phyloP scores from a whole-genome alignment of 2,113 vertebrate genomes.

The Labeo catla region DNA sequence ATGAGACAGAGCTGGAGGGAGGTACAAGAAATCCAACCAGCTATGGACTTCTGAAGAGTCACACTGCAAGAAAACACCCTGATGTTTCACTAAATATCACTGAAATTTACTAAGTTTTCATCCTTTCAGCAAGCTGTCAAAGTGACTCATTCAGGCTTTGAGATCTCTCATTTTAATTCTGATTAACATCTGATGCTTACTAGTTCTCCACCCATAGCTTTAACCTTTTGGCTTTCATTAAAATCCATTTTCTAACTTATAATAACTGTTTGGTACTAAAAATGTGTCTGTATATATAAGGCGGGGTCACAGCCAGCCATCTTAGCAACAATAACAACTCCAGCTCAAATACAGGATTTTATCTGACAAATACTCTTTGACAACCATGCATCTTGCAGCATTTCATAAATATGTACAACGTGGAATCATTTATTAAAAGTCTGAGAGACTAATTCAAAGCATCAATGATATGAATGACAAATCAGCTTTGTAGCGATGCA shows the following conservation, averaged over 20 bases:
- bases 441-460: not conserved
- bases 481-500: not conserved
- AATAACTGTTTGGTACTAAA: not conserved
- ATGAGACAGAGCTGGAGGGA: conserved; percentile 71
- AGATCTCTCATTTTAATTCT: not conserved
- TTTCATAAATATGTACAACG: not conserved
- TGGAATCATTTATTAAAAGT: too few relatives aligned
- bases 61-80: not conserved
- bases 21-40: not conserved
- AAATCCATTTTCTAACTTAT: not conserved
- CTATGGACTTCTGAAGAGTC: not conserved
- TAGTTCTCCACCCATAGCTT: not conserved
- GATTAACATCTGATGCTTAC: not conserved
- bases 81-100: not conserved
- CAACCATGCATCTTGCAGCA: not conserved
- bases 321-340: conserved; percentile 40
- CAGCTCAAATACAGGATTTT: not conserved
- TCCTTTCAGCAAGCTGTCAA: not conserved
- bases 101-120: not conserved
- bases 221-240: not conserved
- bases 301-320: conserved; percentile 42
- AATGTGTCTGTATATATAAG: not conserved
- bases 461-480: not conserved
- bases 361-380: not conserved
- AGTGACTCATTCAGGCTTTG: not conserved